phyloP scores from a whole-genome alignment of 1,140 invertebrate species.

The Anastrepha obliqua region DNA sequence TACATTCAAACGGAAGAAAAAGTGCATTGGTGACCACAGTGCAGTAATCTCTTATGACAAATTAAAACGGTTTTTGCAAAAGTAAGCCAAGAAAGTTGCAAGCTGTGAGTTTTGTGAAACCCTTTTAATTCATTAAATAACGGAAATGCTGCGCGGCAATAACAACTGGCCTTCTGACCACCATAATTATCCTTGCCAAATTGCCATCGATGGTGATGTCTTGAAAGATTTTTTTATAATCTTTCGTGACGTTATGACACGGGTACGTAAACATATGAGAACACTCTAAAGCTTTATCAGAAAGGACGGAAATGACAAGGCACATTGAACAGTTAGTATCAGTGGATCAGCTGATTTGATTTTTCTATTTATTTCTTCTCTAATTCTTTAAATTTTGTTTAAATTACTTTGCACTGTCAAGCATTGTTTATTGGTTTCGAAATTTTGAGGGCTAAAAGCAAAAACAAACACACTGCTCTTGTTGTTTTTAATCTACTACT shows the following conservation, averaged over 20 bases:
- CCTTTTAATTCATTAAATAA: not conserved
- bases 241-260: conserved; percentile 77
- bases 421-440: too few species aligned
- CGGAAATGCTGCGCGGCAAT: conserved; percentile 66
- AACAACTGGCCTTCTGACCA: conserved; percentile 72
- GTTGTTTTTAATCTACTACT: too few species aligned
- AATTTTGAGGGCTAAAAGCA: too few species aligned
- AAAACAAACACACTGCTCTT: too few species aligned
- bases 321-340: too few species aligned
- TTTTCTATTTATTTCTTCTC: too few species aligned
- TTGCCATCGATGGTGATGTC: conserved; percentile 77
- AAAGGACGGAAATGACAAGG: too few species aligned
- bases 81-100: not conserved
- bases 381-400: too few species aligned
- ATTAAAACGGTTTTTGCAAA: not conserved
- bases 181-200: conserved; percentile 70
- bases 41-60: not conserved
- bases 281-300: too few species aligned
- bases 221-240: conserved; percentile 80
- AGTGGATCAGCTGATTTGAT: too few species aligned
- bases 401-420: too few species aligned
- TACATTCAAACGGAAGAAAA: not conserved
- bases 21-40: not conserved
- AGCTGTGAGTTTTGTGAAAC: not conserved
- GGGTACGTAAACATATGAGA: conserved; percentile 73